These are phyloP conservation scores for Vidua chalybeata DNA, from an alignment of 2,113 vertebrate genomes.

Conservation along the genomic window DNA sequence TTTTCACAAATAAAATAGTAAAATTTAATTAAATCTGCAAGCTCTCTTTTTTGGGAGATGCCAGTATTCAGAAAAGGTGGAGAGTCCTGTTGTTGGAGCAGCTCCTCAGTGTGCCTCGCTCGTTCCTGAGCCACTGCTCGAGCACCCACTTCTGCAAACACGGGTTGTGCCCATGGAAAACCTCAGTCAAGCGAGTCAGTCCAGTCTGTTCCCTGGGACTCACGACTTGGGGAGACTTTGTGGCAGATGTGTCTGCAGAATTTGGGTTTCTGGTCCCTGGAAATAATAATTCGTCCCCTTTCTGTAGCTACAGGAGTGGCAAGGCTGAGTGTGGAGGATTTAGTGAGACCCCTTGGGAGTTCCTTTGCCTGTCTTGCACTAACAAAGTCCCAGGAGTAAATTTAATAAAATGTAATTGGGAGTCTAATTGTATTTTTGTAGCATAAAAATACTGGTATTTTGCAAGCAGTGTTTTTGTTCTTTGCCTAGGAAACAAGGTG, in stretches of 20 bases:
- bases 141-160: neutral
- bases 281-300: neutral
- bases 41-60: conserved; percentile 70
- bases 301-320: neutral
- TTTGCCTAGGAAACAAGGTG: neutral
- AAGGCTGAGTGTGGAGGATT: neutral
- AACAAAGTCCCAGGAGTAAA: neutral
- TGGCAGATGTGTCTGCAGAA: neutral
- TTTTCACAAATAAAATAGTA: conserved; percentile 99
- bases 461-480: neutral
- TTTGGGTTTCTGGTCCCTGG: neutral
- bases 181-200: neutral
- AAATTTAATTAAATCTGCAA: conserved; percentile 84
- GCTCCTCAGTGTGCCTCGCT: neutral
- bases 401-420: neutral
- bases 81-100: neutral
- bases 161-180: neutral
- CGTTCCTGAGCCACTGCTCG: accelerated
- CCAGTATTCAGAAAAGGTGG: neutral
- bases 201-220: neutral
- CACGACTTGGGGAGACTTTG: accelerated
- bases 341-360: neutral
- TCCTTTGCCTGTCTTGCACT: neutral
- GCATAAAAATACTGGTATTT: neutral
- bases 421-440: neutral